A percentile compares a stretch with the other conserved stretches of the same genome.
phyloP scores from a whole-genome alignment of 2,113 vertebrate genomes.

The Lepidothrix coronata region DNA sequence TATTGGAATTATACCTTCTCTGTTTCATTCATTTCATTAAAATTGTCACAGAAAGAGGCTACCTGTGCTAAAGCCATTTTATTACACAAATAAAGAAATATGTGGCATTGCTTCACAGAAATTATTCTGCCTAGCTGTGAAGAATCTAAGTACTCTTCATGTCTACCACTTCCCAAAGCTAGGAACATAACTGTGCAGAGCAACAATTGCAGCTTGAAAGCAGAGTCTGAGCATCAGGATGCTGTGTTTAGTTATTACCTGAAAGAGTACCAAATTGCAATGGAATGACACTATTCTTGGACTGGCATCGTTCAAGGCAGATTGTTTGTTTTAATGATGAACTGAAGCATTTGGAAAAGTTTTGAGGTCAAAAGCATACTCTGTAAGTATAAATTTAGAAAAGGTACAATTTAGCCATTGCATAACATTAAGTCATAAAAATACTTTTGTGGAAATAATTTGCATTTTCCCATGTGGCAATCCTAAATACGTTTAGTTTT shows the following conservation, averaged over 20 bases:
- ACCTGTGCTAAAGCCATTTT: background rate
- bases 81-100: background rate
- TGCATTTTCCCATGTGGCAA: background rate
- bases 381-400: background rate
- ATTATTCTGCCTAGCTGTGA: background rate
- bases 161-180: background rate
- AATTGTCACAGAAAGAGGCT: background rate
- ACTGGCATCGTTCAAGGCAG: background rate
- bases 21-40: background rate
- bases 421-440: background rate
- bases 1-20: background rate
- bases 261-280: background rate
- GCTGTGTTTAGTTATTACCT: background rate
- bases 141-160: background rate
- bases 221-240: background rate
- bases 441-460: background rate
- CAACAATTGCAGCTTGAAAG: background rate
- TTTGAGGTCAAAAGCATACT: background rate
- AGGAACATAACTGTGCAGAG: background rate
- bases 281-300: background rate
- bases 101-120: background rate
- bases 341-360: background rate
- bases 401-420: background rate
- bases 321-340: background rate
- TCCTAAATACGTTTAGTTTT: background rate